Evolutionary conservation across 2,797 vertebrate genomes (phyloP).

Genomic region (Fistularia tabacaria): DNA sequence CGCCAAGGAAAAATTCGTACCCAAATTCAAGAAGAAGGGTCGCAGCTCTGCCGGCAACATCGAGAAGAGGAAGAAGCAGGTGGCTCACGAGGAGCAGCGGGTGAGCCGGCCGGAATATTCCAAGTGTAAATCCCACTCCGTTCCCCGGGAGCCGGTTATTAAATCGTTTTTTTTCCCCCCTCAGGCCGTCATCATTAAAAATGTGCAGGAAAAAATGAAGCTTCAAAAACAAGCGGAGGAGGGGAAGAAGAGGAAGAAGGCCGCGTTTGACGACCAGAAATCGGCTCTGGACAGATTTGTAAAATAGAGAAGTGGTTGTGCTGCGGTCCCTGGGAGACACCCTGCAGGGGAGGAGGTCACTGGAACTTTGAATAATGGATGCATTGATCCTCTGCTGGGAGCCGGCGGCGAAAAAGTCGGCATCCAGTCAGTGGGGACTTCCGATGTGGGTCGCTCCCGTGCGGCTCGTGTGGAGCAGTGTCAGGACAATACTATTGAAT

Average conservation of each 20-base stretch:
- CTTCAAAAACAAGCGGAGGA: conserved; percentile 43
- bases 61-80: conserved; percentile 82
- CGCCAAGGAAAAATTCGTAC: conserved; percentile 76
- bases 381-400: not conserved
- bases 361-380: conserved; percentile 40
- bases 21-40: conserved; percentile 79
- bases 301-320: conserved; percentile 62
- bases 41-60: conserved; percentile 76
- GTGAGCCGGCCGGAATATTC: conserved; percentile 58
- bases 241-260: conserved; percentile 32
- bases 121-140: no score
- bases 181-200: conserved; percentile 75
- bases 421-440: not conserved
- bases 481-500: conserved; percentile 8
- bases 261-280: conserved; percentile 14
- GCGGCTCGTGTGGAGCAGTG: conserved; percentile 20
- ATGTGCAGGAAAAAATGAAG: conserved; percentile 61
- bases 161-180: not conserved
- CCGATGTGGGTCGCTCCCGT: not conserved
- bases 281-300: conserved; percentile 83
- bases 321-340: conserved; percentile 8
- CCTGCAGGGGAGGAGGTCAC: conserved; percentile 29
- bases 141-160: not conserved
- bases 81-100: conserved; percentile 80
- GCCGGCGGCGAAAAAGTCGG: no score